Conservation (phyloP, 2,113 vertebrate genomes). For the Prietella phreatophila region DNA sequence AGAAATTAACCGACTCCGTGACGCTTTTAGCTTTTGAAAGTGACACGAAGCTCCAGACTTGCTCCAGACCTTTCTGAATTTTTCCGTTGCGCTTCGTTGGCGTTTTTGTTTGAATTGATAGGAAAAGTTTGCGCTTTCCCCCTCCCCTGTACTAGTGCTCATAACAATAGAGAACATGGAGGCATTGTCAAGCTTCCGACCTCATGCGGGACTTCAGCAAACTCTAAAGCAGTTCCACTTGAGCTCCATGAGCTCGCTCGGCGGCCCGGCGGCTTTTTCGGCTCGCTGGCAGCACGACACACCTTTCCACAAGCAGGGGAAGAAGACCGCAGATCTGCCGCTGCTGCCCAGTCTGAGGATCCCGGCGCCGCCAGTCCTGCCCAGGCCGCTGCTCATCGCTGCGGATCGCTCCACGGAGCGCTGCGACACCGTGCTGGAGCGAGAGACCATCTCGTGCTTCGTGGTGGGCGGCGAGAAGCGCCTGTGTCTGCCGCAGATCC, state of each 20-base stretch:
- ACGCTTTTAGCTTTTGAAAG: conserved; percentile 62
- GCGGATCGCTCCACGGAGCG: conserved; percentile 94
- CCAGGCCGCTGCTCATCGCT: conserved; percentile 93
- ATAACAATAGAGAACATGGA: conserved; percentile 71
- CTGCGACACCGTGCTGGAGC: conserved; percentile 95
- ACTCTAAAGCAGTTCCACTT: conserved; percentile 98
- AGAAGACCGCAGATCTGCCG: conserved; percentile 71
- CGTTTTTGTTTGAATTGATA: neutral
- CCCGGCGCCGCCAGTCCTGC: conserved; percentile 84
- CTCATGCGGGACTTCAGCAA: conserved; percentile 96
- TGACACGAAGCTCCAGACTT: conserved; percentile 64
- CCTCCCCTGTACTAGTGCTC: neutral
- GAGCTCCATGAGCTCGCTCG: conserved; percentile 96
- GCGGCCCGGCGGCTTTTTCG: conserved; percentile 95
- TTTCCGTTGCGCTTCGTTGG: conserved; percentile 63
- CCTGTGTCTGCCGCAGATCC: conserved; percentile 95
- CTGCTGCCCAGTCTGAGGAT: conserved; percentile 76
- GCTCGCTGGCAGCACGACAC: conserved; percentile 96
- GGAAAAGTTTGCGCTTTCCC: conserved; percentile 28
- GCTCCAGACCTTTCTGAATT: conserved; percentile 55
- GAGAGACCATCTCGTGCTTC: conserved; percentile 96
- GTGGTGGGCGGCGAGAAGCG: conserved; percentile 98
- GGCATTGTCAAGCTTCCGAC: conserved; percentile 87
- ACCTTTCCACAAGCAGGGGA: conserved; percentile 84
- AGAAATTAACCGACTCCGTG: conserved; percentile 54